Conservation (phyloP, 1,140 invertebrate species). For the Bombus confusus region DNA sequence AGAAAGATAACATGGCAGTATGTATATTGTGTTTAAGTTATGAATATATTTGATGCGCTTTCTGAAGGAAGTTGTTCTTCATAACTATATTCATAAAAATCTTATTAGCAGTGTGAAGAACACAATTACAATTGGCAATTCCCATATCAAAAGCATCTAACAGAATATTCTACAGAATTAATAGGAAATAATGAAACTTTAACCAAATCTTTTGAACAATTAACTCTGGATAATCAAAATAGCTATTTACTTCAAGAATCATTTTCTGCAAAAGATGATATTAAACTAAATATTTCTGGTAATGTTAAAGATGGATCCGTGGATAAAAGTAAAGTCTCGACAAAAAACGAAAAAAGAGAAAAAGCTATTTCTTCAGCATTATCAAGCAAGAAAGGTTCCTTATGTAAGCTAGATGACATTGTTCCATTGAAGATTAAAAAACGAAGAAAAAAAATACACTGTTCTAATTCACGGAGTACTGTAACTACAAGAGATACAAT, state of each 20-base stretch:
- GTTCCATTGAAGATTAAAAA: conserved; percentile 47
- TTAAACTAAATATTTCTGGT: conserved; percentile 35
- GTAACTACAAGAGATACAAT: conserved; percentile 66
- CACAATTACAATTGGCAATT: conserved; percentile 19
- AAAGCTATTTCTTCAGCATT: conserved; percentile 10
- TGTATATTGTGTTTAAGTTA: not conserved
- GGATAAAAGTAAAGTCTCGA: conserved; percentile 20
- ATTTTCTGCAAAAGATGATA: not conserved
- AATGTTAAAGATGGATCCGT: not conserved
- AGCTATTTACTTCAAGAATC: conserved; percentile 6
- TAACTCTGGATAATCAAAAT: conserved; percentile 23
- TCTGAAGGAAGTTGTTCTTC: not conserved
- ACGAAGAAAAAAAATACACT: conserved; percentile 65
- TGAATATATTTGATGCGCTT: conserved; percentile 1
- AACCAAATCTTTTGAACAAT: conserved; percentile 8
- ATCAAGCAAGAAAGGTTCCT: conserved; percentile 46
- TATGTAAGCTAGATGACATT: conserved; percentile 36
- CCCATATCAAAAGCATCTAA: conserved; percentile 7
- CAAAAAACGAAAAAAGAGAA: conserved; percentile 33
- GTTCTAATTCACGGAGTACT: conserved; percentile 70
- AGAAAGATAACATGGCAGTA: conserved; percentile 19
- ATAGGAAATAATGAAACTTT: not conserved
- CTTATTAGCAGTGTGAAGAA: conserved; percentile 29
- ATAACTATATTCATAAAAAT: conserved; percentile 9
- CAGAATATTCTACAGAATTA: conserved; percentile 26